Evolutionary conservation across 2,888 invertebrate species (phyloP).

Genomic region (Masnerella sp.): DNA sequence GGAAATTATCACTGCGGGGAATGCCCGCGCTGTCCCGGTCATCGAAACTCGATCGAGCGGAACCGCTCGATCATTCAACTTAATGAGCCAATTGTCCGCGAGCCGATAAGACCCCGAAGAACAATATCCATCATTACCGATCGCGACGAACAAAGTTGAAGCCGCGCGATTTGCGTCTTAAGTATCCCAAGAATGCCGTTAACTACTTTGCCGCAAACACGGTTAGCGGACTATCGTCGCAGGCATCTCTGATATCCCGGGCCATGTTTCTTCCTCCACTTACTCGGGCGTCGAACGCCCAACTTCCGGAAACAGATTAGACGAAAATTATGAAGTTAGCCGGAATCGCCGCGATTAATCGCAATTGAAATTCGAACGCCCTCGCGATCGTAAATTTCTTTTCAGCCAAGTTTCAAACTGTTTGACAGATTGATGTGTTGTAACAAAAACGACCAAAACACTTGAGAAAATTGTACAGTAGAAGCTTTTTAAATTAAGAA

Average conservation of each 20-base stretch:
- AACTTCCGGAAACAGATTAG: no score
- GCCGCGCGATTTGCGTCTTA: conserved; percentile 19
- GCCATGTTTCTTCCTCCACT: conserved; percentile 24
- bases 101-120: conserved; percentile 20
- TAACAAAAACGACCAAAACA: no score
- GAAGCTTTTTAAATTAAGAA: no score
- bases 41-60: no score
- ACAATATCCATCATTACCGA: conserved; percentile 23
- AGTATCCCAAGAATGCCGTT: conserved; percentile 30
- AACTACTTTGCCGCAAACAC: conserved; percentile 30
- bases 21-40: no score
- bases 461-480: no score
- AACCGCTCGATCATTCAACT: conserved; percentile 24
- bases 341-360: conserved; percentile 19
- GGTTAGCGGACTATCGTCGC: conserved; percentile 9
- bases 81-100: conserved; percentile 37
- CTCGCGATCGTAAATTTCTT: no score
- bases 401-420: no score
- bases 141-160: conserved; percentile 19
- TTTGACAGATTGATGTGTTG: no score
- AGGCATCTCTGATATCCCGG: conserved; percentile 27
- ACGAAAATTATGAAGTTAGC: conserved; percentile 19
- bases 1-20: no score
- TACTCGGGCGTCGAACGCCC: no score
- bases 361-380: no score